Conservation (phyloP, 2,888 invertebrate species). For the Apodemia mormo region DNA sequence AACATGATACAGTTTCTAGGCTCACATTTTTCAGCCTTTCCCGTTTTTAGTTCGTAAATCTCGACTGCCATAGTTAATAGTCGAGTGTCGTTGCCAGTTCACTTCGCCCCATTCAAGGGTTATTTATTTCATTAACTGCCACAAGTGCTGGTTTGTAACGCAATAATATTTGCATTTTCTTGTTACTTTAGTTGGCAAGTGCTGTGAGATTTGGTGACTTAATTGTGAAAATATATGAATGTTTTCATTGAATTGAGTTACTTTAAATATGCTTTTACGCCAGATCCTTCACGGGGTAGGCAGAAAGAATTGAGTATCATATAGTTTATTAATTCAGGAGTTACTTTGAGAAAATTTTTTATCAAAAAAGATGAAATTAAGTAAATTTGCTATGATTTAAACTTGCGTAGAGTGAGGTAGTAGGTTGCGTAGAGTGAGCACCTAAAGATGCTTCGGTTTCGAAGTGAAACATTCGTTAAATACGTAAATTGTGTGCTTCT, state of each 20-base stretch:
- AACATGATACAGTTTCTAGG: background rate
- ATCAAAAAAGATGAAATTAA: too few relatives aligned
- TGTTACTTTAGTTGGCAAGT: constrained; percentile 6
- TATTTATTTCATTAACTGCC: constrained; percentile 53
- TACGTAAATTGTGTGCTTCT: too few relatives aligned
- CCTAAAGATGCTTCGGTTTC: too few relatives aligned
- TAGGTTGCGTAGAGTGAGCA: too few relatives aligned
- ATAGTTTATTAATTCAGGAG: too few relatives aligned
- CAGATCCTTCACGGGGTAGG: too few relatives aligned
- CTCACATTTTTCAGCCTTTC: background rate
- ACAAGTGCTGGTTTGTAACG: constrained; percentile 46
- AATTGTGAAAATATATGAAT: background rate
- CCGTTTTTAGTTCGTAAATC: constrained; percentile 13
- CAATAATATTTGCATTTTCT: constrained; percentile 65
- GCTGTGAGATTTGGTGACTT: background rate
- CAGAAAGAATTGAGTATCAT: too few relatives aligned
- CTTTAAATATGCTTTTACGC: too few relatives aligned
- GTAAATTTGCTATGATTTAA: too few relatives aligned
- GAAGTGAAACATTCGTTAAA: too few relatives aligned
- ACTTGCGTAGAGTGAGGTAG: too few relatives aligned
- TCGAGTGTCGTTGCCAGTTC: constrained; percentile 16
- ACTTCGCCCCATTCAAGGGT: constrained; percentile 37
- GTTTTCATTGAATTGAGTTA: background rate
- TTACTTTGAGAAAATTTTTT: too few relatives aligned
- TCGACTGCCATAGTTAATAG: constrained; percentile 15